phyloP scores from a whole-genome alignment of 2,113 vertebrate genomes.

The Tamias sibiricus region DNA sequence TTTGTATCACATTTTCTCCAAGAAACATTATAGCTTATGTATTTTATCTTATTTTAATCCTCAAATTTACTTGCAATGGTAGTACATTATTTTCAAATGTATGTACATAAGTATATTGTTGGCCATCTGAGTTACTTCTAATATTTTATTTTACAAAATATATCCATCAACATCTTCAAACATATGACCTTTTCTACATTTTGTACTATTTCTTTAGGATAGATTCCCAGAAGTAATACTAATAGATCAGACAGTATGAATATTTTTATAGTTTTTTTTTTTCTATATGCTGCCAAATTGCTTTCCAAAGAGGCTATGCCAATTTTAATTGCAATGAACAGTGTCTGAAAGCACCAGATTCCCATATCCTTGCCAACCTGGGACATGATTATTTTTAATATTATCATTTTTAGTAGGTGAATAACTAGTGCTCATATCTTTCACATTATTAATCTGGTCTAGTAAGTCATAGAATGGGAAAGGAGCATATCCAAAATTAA shows the following conservation, averaged over 20 bases:
- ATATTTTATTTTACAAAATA: conserved; percentile 26
- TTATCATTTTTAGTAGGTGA: conserved; percentile 57
- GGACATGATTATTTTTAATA: conserved; percentile 69
- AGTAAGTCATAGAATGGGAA: conserved; percentile 2
- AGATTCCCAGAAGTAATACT: conserved; percentile 58
- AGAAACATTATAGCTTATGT: background rate
- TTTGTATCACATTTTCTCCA: background rate
- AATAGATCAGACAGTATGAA: conserved; percentile 37
- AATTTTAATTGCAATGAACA: conserved; percentile 56
- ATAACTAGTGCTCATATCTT: conserved; percentile 22
- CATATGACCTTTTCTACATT: conserved; percentile 33
- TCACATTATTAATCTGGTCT: conserved; percentile 53
- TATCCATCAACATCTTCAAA: conserved; percentile 39
- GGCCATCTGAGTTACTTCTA: background rate
- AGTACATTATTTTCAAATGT: background rate
- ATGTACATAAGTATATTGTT: background rate
- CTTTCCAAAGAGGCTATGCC: conserved; percentile 47
- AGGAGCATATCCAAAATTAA: conserved; percentile 43
- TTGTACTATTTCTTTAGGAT: conserved; percentile 50
- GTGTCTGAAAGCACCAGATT: conserved; percentile 47
- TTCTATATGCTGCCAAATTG: conserved; percentile 55
- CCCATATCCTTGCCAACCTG: conserved; percentile 51
- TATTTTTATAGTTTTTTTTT: conserved; percentile 48
- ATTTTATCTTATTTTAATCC: background rate
- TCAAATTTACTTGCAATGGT: conserved; percentile 11